Evolutionary conservation across 1,140 invertebrate species (phyloP).

Genomic region (Antheraea pernyi): DNA sequence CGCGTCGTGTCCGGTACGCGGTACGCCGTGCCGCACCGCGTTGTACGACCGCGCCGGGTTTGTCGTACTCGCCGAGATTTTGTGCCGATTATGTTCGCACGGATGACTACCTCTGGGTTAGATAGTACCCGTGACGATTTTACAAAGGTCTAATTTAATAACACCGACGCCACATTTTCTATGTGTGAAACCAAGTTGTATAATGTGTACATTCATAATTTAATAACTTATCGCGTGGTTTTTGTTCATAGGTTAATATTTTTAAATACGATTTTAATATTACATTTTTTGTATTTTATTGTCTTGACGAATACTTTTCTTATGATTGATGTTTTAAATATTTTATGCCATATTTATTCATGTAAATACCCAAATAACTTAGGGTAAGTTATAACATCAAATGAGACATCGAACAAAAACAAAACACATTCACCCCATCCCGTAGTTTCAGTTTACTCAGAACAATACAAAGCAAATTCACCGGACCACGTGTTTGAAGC

Average conservation of each 20-base stretch:
- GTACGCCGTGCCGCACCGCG: neutral
- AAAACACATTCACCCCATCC: constrained; percentile 10
- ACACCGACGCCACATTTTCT: neutral
- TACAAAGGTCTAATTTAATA: constrained; percentile 4
- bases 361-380: no score
- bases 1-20: constrained; percentile 29
- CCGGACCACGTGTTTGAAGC: constrained; percentile 24
- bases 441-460: neutral
- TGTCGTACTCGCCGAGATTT: neutral
- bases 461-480: constrained; percentile 13
- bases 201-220: no score
- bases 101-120: neutral
- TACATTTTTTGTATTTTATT: no score
- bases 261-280: no score
- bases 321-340: no score
- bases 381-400: no score
- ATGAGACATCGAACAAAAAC: constrained; percentile 19
- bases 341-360: no score
- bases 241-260: no score
- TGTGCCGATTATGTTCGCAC: neutral
- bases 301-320: no score
- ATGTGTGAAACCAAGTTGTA: neutral
- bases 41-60: neutral
- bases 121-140: neutral
- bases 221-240: no score